A percentile compares a stretch with the other conserved stretches of the same genome.
These are phyloP conservation scores for Bolborhynchus lineola DNA, from an alignment of 2,113 vertebrate species.

Conservation along the genomic window DNA sequence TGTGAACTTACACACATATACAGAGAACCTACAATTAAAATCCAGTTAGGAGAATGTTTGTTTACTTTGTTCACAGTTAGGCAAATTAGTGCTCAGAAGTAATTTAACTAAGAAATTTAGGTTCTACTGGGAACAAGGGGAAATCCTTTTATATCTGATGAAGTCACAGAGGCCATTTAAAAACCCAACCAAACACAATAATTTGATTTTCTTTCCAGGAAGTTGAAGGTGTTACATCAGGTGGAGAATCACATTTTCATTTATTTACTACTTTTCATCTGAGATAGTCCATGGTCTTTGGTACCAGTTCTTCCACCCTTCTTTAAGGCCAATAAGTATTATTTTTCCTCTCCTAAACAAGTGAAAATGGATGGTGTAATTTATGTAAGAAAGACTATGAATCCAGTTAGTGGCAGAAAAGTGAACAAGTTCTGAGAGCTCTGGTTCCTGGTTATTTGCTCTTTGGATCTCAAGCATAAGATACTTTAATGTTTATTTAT, in stretches of 20 bases:
- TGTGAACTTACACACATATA: background rate
- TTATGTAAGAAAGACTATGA: background rate
- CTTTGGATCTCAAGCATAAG: background rate
- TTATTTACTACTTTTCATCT: background rate
- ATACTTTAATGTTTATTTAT: background rate
- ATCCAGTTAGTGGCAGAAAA: background rate
- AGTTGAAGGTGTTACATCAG: background rate
- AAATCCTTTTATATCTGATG: background rate
- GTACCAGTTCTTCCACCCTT: background rate
- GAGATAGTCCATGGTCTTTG: background rate
- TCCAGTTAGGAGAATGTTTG: background rate
- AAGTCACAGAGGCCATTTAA: background rate
- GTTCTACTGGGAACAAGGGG: background rate
- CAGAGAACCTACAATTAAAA: background rate
- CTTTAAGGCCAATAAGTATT: background rate
- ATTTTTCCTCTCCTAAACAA: background rate
- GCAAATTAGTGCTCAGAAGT: conserved; percentile 9
- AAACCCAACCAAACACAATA: fast-evolving
- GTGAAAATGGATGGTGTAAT: background rate
- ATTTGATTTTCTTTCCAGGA: background rate
- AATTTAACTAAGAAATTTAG: conserved; percentile 22
- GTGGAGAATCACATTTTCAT: background rate
- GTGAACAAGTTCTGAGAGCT: background rate
- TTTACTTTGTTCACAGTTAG: conserved; percentile 53
- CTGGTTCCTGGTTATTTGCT: background rate